Conservation (phyloP, 2,797 vertebrate genomes). For the Sebastes aleutianus region DNA sequence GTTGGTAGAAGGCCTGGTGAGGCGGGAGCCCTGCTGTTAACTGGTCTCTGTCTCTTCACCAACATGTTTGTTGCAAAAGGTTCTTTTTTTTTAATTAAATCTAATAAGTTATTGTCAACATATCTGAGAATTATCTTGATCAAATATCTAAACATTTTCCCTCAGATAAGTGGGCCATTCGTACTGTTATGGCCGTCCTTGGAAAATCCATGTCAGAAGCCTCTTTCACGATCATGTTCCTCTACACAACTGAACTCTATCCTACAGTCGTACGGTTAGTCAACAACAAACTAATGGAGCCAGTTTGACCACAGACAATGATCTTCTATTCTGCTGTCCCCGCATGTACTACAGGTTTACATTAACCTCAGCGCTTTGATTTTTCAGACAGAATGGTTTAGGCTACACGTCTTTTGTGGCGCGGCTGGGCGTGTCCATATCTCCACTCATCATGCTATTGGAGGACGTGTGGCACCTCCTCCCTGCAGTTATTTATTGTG, state of each 20-base stretch:
- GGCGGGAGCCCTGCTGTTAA: constrained; percentile 69
- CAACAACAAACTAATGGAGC: background rate
- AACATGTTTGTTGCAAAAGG: constrained; percentile 80
- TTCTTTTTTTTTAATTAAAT: constrained; percentile 20
- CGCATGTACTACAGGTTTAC: background rate
- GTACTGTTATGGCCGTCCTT: constrained; percentile 79
- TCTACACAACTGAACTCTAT: constrained; percentile 90
- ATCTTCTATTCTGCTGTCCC: constrained; percentile 47
- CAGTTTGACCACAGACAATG: background rate
- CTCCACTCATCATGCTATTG: constrained; percentile 85
- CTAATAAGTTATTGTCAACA: background rate
- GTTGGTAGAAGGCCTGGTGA: constrained; percentile 80
- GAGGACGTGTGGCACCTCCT: constrained; percentile 86
- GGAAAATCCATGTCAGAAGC: constrained; percentile 89
- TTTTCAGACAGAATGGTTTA: constrained; percentile 89
- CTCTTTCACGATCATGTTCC: constrained; percentile 85
- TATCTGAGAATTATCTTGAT: background rate
- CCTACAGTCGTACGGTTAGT: constrained; percentile 91
- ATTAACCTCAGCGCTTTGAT: constrained; percentile 15
- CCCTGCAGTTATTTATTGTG: constrained; percentile 80
- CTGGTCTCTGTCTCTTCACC: constrained; percentile 73
- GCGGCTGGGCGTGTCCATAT: constrained; percentile 86
- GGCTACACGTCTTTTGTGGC: constrained; percentile 87
- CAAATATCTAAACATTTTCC: background rate
- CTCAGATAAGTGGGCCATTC: constrained; percentile 77